These are phyloP conservation scores for Semotilus atromaculatus DNA, from an alignment of 2,797 vertebrate genomes.

Conservation along the genomic window DNA sequence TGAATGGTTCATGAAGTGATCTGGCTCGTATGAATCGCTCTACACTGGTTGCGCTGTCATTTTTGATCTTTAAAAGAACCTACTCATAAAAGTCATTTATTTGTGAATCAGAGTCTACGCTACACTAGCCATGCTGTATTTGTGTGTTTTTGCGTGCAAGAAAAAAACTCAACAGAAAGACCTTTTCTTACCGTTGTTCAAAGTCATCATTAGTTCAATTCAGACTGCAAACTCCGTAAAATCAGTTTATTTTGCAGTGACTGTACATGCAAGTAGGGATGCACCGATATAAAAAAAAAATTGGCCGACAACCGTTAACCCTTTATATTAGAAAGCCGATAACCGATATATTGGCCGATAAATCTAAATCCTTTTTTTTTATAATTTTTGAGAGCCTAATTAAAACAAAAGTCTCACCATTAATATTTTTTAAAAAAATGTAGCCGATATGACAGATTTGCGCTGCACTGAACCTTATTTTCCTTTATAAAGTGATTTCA, in stretches of 20 bases:
- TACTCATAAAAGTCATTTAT: neutral
- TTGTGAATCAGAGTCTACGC: neutral
- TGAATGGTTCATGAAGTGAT: too few species aligned
- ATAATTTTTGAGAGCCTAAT: too few species aligned
- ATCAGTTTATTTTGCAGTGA: neutral
- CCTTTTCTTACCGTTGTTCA: neutral
- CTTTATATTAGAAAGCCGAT: too few species aligned
- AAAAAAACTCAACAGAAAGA: neutral
- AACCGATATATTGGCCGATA: too few species aligned
- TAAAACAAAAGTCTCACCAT: too few species aligned
- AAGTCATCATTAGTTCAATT: neutral
- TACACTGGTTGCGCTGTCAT: neutral
- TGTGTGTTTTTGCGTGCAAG: neutral
- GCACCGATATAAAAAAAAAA: too few species aligned
- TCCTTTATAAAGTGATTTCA: too few species aligned
- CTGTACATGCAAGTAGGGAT: neutral
- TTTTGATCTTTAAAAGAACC: neutral
- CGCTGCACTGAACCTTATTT: too few species aligned
- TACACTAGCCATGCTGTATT: neutral
- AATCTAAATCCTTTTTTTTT: too few species aligned
- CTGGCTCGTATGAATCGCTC: neutral
- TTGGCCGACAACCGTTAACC: too few species aligned
- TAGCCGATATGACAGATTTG: too few species aligned
- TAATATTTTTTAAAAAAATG: too few species aligned
- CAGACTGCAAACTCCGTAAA: neutral